Evolutionary conservation across 2,888 invertebrate species (phyloP).

Genomic region (Ditula angustiorana): DNA sequence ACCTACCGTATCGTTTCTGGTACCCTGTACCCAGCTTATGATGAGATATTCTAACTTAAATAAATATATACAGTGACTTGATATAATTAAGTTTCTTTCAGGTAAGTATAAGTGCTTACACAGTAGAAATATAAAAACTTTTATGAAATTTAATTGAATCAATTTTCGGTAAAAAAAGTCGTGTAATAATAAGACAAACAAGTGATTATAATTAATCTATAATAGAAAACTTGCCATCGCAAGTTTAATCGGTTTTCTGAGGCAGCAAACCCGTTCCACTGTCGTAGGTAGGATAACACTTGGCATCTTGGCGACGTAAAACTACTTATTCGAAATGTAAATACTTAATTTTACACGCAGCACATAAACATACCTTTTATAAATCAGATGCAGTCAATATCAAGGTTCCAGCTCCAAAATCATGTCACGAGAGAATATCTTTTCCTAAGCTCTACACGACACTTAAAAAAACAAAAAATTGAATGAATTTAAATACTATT

Average conservation of each 20-base stretch:
- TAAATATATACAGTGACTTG: too few relatives aligned
- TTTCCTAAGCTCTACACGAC: not conserved
- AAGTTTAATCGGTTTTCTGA: not conserved
- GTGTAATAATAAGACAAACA: too few relatives aligned
- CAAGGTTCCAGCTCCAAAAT: slow-evolving; percentile 8
- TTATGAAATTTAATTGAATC: too few relatives aligned
- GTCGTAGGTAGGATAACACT: not conserved
- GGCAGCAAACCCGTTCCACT: not conserved
- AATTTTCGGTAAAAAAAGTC: too few relatives aligned
- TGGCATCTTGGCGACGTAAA: not conserved
- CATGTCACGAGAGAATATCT: slow-evolving; percentile 23
- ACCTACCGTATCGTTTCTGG: too few relatives aligned
- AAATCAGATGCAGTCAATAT: slow-evolving; percentile 16
- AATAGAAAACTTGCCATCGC: not conserved
- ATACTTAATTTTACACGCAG: slow-evolving; percentile 22
- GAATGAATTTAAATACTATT: slow-evolving; percentile 14
- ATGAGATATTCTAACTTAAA: too few relatives aligned
- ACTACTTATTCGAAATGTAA: slow-evolving; percentile 12
- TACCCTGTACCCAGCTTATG: too few relatives aligned
- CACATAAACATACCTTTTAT: slow-evolving; percentile 28
- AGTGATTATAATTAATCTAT: too few relatives aligned
- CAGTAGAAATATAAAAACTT: too few relatives aligned
- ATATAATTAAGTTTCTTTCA: too few relatives aligned
- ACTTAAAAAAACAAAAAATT: not conserved
- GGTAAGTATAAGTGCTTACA: too few relatives aligned